Evolutionary conservation across 2,797 vertebrate species (phyloP), one percentile per base, ranked within the genome.

Genomic region (Dermochelys coriacea): DNA sequence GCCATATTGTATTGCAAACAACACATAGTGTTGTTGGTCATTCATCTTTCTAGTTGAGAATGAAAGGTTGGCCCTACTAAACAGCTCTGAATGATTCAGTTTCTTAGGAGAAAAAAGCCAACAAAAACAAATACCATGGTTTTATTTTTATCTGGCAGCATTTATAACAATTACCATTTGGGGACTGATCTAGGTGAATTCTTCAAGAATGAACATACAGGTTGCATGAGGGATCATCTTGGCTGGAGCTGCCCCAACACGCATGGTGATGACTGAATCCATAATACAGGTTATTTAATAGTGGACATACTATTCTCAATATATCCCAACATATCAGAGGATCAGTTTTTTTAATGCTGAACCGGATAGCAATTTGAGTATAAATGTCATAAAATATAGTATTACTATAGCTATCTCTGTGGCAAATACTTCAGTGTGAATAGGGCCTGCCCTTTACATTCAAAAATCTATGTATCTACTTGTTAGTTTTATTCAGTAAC

Each of bases 341-440:
- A 14, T 87, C 87, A 82, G 61, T 78, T 19, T 34, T 71, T 45
- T 82, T 75, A 93, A 71, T 29, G 80, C 47, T 90, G 31, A 88
- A 55, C 34, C 45, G 55, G 34, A 6, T 96, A 90, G 61, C 41
- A 25, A 57, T 86, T 55, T 83, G 21, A 79, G 68, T 87, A 61
- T 90, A 83, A 94, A 88, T n/a, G 82, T 18, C 45, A 8, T 47
- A 91, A 37, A 94, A 87, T 85, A 93, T 75, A 52, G 18, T 52
- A 18, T 34, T 88, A 49, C 47, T 90, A 25, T 91, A 27, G 25
- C 80, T 85, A 7, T 89, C 74, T 93, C 88, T 16, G 25, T 23
- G 85, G 3, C 79, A 19, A 52, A 27, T 85, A 2, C 51, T 77
- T 88, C 68, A 85, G 84, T 31, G 68, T 49, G 88, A 88, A 55